Evolutionary conservation across 2,797 vertebrate genomes (phyloP), one percentile per base, ranked within the genome.

Genomic region (Pseudochaenichthys georgianus): DNA sequence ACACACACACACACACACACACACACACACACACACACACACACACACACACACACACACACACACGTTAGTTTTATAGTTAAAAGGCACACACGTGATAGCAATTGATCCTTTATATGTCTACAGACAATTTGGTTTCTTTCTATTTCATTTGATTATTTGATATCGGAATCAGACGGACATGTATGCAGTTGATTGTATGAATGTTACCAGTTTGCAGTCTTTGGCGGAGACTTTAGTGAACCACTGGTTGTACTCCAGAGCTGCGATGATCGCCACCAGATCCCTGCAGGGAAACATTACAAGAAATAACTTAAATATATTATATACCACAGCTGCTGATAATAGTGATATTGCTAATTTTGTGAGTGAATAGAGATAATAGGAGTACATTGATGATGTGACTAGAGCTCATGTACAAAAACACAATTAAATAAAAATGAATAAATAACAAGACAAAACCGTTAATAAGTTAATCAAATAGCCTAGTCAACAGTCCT

Each of bases 181-280:
- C 34, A 9, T 38, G 34, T 9, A 38, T 38, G 8, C 8, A 38
- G 34, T 38, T 42, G 46, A 58, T 31, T 17, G 55, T 13, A 1
- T 60, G 0, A 2, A 1, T 1, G 11, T 93, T 94, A 99, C 98
- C 96, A 99, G 95, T 93, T 96, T 98, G 75, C 95, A 94, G 87
- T 99, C 98, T 92, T 97, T 98, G 19, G 95, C 93, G 57, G 95
- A 97, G 73, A 99, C 94, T 86, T 97, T 99, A 58, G 95, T 97
- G 95, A 99, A 99, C 98, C 98, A 99, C 89, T 97, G 97, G 93
- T 98, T 99, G 87, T 95, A 96, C 78, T 99, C 98, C 85, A 99
- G 94, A 48, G 94, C 97, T 64, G 96, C 96, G 52, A 98, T 93
- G 83, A 99, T 99, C 28, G 96, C 95, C 91, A 98, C 93, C 90